phyloP scores from a whole-genome alignment of 2,113 vertebrate species.

The Aptenodytes forsteri region DNA sequence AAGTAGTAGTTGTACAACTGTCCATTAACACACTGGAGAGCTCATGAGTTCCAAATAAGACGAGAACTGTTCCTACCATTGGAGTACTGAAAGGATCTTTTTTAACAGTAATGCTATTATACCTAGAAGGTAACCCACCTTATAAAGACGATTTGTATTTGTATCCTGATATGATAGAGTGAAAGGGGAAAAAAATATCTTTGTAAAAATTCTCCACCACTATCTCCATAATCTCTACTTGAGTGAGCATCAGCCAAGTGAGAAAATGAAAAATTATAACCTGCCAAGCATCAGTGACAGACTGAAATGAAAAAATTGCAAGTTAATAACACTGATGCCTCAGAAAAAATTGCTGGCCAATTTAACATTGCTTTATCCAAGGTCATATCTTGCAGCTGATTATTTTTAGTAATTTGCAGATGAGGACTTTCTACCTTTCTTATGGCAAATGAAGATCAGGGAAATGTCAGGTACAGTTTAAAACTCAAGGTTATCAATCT shows the following conservation, averaged over 20 bases:
- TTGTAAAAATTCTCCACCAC: constrained; percentile 77
- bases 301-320: constrained; percentile 87
- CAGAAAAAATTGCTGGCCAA: constrained; percentile 79
- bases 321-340: constrained; percentile 84
- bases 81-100: not conserved
- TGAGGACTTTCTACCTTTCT: constrained; percentile 62
- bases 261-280: constrained; percentile 89
- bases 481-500: constrained; percentile 62
- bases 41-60: not conserved
- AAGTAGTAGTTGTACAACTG: not conserved
- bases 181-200: constrained; percentile 65
- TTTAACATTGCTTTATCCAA: constrained; percentile 85
- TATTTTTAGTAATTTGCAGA: constrained; percentile 77
- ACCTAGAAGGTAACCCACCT: not conserved
- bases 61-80: not conserved
- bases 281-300: constrained; percentile 87
- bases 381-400: constrained; percentile 81
- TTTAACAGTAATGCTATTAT: not conserved
- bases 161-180: constrained; percentile 15
- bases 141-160: constrained; percentile 16
- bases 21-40: not conserved
- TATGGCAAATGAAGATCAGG: constrained; percentile 46
- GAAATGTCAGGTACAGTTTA: constrained; percentile 39
- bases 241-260: constrained; percentile 82
- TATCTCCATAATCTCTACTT: constrained; percentile 87